These are phyloP conservation scores for Drosophila pseudotalamancana DNA, from an alignment of 2,888 invertebrate species.

Conservation along the genomic window DNA sequence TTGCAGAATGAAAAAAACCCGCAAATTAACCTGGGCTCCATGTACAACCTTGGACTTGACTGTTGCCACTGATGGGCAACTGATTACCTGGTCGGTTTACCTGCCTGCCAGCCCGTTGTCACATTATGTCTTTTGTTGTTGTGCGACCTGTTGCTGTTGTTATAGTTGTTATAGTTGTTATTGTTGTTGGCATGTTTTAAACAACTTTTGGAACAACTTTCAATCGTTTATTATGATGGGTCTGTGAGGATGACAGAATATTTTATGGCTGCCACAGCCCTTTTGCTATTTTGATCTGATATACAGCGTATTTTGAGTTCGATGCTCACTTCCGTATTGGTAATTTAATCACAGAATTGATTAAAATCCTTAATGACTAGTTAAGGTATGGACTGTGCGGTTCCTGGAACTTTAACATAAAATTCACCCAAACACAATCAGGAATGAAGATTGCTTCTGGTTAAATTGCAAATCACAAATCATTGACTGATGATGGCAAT, in stretches of 20 bases:
- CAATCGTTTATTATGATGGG: slow-evolving; percentile 51
- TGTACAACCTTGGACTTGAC: slow-evolving; percentile 70
- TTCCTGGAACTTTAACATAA: slow-evolving; percentile 29
- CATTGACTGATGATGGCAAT: slow-evolving; percentile 15
- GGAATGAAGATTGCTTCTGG: slow-evolving; percentile 16
- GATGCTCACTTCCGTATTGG: slow-evolving; percentile 59
- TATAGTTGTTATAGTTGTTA: slow-evolving; percentile 21
- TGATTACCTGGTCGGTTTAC: slow-evolving; percentile 18
- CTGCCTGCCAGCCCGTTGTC: slow-evolving; percentile 34
- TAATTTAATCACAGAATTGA: slow-evolving; percentile 46
- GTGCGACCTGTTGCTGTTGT: slow-evolving; percentile 11
- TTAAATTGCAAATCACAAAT: slow-evolving; percentile 28
- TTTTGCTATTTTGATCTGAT: slow-evolving; percentile 36
- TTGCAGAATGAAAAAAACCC: slow-evolving; percentile 23
- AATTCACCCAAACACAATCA: not conserved
- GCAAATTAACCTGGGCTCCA: slow-evolving; percentile 34
- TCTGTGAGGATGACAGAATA: slow-evolving; percentile 24
- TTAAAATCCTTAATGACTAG: slow-evolving; percentile 43
- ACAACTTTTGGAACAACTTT: slow-evolving; percentile 71
- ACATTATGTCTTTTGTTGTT: slow-evolving; percentile 32
- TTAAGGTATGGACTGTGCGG: slow-evolving; percentile 28
- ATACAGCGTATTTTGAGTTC: slow-evolving; percentile 31
- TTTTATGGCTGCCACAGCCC: slow-evolving; percentile 15
- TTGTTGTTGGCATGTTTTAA: slow-evolving; percentile 30
- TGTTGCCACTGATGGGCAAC: slow-evolving; percentile 37